Conservation (phyloP, 2,888 invertebrate genomes). For the Meghimatium bilineatum region DNA sequence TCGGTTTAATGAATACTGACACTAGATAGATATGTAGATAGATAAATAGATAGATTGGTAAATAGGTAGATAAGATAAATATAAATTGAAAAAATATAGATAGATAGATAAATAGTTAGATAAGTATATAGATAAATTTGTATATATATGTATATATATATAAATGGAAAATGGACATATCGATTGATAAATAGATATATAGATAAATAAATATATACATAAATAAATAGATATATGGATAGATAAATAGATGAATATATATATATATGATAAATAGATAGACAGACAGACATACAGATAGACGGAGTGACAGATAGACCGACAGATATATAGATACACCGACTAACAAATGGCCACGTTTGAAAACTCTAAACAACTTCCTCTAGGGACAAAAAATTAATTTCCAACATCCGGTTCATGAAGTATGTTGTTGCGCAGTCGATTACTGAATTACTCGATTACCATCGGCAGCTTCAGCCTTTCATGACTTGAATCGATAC, state of each 20-base stretch:
- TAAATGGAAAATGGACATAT: not conserved
- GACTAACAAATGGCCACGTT: not conserved
- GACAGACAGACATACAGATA: not conserved
- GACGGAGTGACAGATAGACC: not conserved
- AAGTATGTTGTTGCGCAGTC: not conserved
- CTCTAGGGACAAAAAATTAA: not conserved
- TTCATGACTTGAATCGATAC: not conserved
- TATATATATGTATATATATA: not conserved
- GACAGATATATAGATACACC: not conserved
- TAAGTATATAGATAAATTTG: not conserved
- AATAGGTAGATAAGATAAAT: too few species aligned
- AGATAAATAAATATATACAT: not conserved
- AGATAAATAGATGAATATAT: not conserved
- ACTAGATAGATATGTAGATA: too few species aligned
- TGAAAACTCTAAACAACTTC: not conserved
- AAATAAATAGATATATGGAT: not conserved
- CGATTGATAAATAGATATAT: not conserved
- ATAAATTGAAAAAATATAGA: too few species aligned
- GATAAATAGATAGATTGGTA: too few species aligned
- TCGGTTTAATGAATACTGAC: too few species aligned
- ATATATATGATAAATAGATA: not conserved
- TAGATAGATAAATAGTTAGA: too few species aligned
- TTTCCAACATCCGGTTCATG: not conserved
- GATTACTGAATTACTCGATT: not conserved
- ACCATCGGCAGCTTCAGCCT: slow-evolving; percentile 8